These are phyloP conservation scores for Manis javanica DNA, from an alignment of 2,797 vertebrate genomes.

Conservation along the genomic window DNA sequence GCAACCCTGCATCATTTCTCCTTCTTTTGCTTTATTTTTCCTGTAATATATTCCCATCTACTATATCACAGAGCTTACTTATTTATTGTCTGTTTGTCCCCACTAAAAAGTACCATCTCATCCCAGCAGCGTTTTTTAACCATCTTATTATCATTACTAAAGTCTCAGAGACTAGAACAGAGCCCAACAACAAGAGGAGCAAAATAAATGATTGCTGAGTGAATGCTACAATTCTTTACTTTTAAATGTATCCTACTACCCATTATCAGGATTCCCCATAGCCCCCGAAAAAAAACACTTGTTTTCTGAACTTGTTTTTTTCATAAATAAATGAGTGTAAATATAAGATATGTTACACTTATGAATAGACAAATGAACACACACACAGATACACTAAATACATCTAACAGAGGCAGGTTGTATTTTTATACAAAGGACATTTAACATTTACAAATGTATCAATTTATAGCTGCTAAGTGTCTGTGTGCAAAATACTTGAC, in stretches of 20 bases:
- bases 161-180: neutral
- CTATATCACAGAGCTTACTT: neutral
- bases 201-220: conserved; percentile 27
- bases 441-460: neutral
- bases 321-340: conserved; percentile 1
- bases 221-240: conserved; percentile 30
- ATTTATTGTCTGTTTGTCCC: neutral
- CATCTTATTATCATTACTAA: neutral
- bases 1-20: neutral
- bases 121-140: neutral
- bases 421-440: neutral
- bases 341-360: neutral
- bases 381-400: neutral
- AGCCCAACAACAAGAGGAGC: neutral
- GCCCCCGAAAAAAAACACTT: neutral
- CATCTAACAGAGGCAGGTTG: neutral
- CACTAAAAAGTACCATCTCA: neutral
- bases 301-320: conserved; percentile 20
- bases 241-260: neutral
- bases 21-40: neutral
- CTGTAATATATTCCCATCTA: neutral
- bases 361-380: conserved; percentile 28
- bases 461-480: conserved; percentile 5
- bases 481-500: neutral
- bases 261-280: neutral